phyloP scores from a whole-genome alignment of 2,113 vertebrate genomes.

The Tapirus terrestris region DNA sequence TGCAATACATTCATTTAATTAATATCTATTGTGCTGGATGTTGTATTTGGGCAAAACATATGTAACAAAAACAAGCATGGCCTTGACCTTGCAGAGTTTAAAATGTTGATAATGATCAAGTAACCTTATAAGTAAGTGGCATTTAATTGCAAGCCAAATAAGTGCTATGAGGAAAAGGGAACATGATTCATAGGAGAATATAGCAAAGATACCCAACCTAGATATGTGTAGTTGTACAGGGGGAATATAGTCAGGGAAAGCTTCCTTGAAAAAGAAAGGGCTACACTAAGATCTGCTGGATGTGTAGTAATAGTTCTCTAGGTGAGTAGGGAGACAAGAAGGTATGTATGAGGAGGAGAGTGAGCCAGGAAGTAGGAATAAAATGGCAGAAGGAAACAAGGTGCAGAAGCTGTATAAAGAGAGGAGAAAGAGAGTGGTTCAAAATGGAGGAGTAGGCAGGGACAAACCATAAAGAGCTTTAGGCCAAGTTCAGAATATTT shows the following conservation, averaged over 20 bases:
- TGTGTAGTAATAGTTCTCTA: not conserved
- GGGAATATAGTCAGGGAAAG: not conserved
- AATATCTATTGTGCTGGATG: not conserved
- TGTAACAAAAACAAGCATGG: not conserved
- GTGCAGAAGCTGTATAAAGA: too few relatives aligned
- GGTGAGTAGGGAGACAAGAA: not conserved
- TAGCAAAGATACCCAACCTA: not conserved
- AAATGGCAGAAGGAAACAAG: not conserved
- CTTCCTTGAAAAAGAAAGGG: not conserved
- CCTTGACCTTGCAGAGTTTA: not conserved
- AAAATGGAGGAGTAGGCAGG: not conserved
- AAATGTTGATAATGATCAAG: not conserved
- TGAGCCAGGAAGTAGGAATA: not conserved
- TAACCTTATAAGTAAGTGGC: not conserved
- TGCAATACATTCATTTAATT: not conserved
- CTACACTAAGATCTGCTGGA: not conserved
- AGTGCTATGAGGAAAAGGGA: not conserved
- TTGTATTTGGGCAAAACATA: not conserved
- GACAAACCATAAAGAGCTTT: not conserved
- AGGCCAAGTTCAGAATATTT: not conserved
- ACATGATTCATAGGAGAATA: not conserved
- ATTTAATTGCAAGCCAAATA: not conserved
- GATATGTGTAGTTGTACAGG: not conserved
- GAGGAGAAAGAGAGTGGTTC: rapidly evolving
- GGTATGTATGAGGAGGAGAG: not conserved